Conservation (phyloP, 2,888 invertebrate species). For the Nomada ruficornis region DNA sequence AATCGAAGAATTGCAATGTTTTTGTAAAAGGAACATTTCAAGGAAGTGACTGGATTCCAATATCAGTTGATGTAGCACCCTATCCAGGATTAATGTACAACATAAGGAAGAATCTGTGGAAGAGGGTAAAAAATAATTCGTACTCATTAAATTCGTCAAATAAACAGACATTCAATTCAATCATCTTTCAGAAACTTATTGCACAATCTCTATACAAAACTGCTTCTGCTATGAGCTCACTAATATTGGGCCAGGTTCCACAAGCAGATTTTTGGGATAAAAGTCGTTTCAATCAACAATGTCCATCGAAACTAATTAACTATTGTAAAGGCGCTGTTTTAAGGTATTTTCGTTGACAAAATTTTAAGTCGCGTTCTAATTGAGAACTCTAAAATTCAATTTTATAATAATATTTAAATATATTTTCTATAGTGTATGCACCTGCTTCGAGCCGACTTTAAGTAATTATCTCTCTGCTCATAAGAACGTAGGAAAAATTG, state of each 20-base stretch:
- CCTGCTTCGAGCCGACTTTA: constrained; percentile 78
- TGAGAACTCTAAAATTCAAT: not conserved
- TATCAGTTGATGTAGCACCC: constrained; percentile 73
- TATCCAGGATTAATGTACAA: constrained; percentile 71
- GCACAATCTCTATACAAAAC: constrained; percentile 75
- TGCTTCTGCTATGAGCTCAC: constrained; percentile 74
- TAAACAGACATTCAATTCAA: constrained; percentile 2
- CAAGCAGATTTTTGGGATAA: constrained; percentile 76
- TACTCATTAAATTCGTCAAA: not conserved
- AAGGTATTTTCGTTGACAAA: constrained; percentile 62
- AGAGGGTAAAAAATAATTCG: constrained; percentile 67
- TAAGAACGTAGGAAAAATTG: constrained; percentile 77
- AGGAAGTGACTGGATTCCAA: constrained; percentile 78
- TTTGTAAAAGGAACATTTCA: constrained; percentile 74
- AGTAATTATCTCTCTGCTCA: constrained; percentile 78
- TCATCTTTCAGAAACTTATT: constrained; percentile 71
- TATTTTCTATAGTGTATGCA: constrained; percentile 72
- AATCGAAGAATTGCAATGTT: constrained; percentile 16
- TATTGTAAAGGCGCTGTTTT: constrained; percentile 75
- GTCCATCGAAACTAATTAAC: constrained; percentile 76
- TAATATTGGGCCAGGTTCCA: constrained; percentile 73
- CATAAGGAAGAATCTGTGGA: constrained; percentile 77
- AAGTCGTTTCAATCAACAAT: constrained; percentile 76
- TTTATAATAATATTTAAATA: not conserved
- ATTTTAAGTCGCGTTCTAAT: not conserved